Evolutionary conservation across 2,888 invertebrate species (phyloP).

Genomic region (Lathronympha strigana): DNA sequence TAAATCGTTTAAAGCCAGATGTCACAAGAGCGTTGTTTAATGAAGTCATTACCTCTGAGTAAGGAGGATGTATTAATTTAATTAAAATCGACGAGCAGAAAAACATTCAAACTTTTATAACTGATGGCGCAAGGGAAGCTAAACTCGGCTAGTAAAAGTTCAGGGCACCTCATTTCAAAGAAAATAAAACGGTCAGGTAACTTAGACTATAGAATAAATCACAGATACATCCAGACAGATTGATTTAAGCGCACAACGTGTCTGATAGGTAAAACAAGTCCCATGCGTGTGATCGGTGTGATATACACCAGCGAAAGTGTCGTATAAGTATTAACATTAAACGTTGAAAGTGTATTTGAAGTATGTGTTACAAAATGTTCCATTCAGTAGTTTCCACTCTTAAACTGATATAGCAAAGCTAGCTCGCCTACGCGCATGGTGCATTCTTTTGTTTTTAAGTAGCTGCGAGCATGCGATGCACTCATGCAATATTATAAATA

Average conservation of each 20-base stretch:
- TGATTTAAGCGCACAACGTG: background rate
- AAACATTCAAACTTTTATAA: background rate
- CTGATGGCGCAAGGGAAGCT: no score
- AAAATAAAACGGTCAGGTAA: conserved; percentile 1
- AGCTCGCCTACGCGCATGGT: conserved; percentile 24
- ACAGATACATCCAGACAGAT: conserved; percentile 3
- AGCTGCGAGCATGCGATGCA: conserved; percentile 24
- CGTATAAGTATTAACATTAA: background rate
- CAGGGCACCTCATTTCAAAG: background rate
- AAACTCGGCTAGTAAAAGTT: background rate
- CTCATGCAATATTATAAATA: conserved; percentile 23
- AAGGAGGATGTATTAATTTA: background rate
- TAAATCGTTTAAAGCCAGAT: no score
- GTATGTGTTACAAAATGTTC: background rate
- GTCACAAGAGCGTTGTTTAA: no score
- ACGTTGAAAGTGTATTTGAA: conserved; percentile 14
- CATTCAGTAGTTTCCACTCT: conserved; percentile 12
- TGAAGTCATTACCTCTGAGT: no score
- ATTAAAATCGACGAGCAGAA: no score
- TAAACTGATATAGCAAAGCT: conserved; percentile 16
- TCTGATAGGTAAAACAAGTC: background rate
- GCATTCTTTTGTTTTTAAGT: conserved; percentile 36
- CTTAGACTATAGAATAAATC: background rate
- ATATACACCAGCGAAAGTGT: background rate
- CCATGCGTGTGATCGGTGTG: background rate